phyloP scores from a whole-genome alignment of 2,888 invertebrate species.

The Scaeva pyrastri region DNA sequence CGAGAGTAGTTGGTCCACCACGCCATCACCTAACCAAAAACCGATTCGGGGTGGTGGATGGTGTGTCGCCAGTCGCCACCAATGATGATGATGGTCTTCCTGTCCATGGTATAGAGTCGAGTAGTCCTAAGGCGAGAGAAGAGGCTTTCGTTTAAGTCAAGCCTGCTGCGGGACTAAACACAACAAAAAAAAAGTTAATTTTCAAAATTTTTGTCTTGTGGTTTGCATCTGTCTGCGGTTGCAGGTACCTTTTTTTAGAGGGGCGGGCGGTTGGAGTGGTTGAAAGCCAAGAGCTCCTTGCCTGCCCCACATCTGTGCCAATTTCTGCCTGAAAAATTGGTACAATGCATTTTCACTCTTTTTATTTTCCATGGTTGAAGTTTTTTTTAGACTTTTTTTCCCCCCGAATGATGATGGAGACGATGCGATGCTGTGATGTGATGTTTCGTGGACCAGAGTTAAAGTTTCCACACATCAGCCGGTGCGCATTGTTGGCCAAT shows the following conservation, averaged over 20 bases:
- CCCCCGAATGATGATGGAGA: constrained; percentile 21
- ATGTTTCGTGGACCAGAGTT: constrained; percentile 48
- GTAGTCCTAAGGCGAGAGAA: not conserved
- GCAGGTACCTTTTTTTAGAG: constrained; percentile 47
- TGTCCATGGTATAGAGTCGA: constrained; percentile 6
- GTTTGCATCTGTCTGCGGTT: constrained; percentile 76
- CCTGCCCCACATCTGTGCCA: constrained; percentile 24
- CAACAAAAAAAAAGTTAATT: constrained; percentile 53
- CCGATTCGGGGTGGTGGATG: constrained; percentile 24
- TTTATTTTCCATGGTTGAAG: not conserved
- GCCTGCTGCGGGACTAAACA: constrained; percentile 23
- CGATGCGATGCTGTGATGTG: constrained; percentile 38
- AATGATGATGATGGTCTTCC: constrained; percentile 38
- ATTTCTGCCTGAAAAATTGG: constrained; percentile 54
- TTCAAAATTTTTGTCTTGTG: constrained; percentile 72
- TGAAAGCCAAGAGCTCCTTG: not conserved
- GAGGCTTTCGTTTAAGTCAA: constrained; percentile 38
- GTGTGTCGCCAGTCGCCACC: constrained; percentile 8
- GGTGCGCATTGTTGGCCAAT: not conserved
- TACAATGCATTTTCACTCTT: constrained; percentile 59
- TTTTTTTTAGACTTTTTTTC: not conserved
- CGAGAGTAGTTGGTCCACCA: not conserved
- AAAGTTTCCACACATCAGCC: constrained; percentile 21
- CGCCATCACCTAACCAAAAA: not conserved
- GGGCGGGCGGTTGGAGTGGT: too few species aligned